Evolutionary conservation across 2,113 vertebrate genomes (phyloP), one percentile per base, ranked within the genome.

Genomic region (Propithecus coquereli): DNA sequence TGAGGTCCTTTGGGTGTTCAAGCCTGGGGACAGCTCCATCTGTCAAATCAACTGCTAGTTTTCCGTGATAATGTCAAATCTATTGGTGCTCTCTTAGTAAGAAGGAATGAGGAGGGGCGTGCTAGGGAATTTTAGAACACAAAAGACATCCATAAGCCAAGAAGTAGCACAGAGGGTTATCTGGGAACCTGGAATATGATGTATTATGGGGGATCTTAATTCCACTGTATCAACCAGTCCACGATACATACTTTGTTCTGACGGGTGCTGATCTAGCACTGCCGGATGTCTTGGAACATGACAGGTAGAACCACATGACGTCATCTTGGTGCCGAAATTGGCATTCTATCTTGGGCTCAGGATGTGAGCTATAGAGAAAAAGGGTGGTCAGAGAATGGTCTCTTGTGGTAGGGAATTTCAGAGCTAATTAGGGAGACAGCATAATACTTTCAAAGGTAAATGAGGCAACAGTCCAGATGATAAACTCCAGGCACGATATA

Each of bases 11-110:
- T 98, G 95, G 97, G 66, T 66, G 0, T 85, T 96, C 16, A 91
- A 97, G 61, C 6, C 97, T 0, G 65, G 65, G 0, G 18, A 30
- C 34, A 66, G 68, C 8, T 98, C 97, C 0, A 1, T 95, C 30
- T 98, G 11, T 47, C 34, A 16, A 57, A 84, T 84, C 18, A 68
- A 95, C 11, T 32, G 80, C 68, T 98, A 89, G 86, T 98, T 97
- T 91, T 85, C 95, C 0, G 81, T 1, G 0, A 77, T 0, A 92
- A 98, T 54, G 68, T 90, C 0, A 74, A 57, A 0, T 74, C 34
- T 43, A 6, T 91, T 0, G 97, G 98, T 0, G 74, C 74, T 2
- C 98, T 98, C 98, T 68, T 98, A 99, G 99, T 99, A 96, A n/a
- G 96, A 23, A 43, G 8, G 20, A 52, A 6, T 16, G 4, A 30